Conservation (phyloP, 1,140 invertebrate species). For the Pseudoatta argentina region DNA sequence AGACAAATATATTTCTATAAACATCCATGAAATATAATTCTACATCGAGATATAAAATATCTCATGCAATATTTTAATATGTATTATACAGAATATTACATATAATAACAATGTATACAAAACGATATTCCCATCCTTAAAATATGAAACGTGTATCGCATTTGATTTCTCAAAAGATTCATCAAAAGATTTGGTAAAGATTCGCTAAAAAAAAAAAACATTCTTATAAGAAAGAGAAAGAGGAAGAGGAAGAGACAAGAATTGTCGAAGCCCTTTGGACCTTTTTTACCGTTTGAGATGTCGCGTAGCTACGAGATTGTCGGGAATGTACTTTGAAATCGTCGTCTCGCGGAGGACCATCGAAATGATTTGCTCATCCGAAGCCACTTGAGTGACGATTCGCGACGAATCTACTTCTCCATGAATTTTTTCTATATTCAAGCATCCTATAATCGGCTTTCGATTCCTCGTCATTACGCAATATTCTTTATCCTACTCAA, state of each 20-base stretch:
- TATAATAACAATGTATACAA: neutral
- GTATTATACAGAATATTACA: neutral
- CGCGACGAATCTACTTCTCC: constrained; percentile 11
- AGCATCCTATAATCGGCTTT: constrained; percentile 18
- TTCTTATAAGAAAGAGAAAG: neutral
- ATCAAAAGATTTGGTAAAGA: neutral
- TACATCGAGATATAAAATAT: neutral
- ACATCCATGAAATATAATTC: neutral
- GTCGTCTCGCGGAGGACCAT: constrained; percentile 40
- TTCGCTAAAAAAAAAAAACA: neutral
- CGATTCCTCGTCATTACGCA: constrained; percentile 43
- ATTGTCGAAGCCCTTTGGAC: neutral
- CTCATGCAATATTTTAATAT: neutral
- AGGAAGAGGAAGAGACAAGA: neutral
- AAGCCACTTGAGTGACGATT: constrained; percentile 39
- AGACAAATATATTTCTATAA: neutral
- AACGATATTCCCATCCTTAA: neutral
- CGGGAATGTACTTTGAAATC: constrained; percentile 39
- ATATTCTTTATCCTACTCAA: neutral
- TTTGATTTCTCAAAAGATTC: constrained; percentile 10
- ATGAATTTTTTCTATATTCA: constrained; percentile 9
- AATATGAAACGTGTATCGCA: neutral
- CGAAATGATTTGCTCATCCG: constrained; percentile 57
- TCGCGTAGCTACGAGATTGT: constrained; percentile 8
- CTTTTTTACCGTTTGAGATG: constrained; percentile 32